Conservation (phyloP, 2,113 vertebrate species). For the Leuciscus idus region DNA sequence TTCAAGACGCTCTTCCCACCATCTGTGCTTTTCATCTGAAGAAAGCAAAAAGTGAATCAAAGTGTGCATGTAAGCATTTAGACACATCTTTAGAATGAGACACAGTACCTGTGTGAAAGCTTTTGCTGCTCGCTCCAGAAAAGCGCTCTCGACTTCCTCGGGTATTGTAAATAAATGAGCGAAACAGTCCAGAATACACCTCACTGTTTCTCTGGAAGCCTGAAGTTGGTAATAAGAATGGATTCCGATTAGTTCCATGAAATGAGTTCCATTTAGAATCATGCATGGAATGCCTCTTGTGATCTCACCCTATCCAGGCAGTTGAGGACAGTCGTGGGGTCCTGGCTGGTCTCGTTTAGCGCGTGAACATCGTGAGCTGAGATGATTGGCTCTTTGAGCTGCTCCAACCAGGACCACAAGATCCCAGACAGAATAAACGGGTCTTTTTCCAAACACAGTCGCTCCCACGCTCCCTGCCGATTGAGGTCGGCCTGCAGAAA, state of each 20-base stretch:
- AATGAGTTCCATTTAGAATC: too few relatives aligned
- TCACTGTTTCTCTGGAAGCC: constrained; percentile 86
- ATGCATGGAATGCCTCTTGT: neutral
- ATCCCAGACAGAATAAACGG: constrained; percentile 89
- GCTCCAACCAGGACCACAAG: constrained; percentile 98
- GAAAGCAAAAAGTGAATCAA: constrained; percentile 47
- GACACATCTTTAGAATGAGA: neutral
- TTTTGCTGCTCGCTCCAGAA: constrained; percentile 82
- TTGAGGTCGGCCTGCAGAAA: constrained; percentile 87
- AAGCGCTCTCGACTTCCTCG: constrained; percentile 82
- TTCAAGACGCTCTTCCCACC: constrained; percentile 78
- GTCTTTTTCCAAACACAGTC: constrained; percentile 86
- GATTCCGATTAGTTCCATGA: neutral
- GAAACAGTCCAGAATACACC: constrained; percentile 87
- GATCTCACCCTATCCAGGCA: constrained; percentile 81
- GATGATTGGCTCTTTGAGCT: constrained; percentile 90
- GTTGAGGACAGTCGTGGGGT: constrained; percentile 77
- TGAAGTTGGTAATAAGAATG: constrained; percentile 42
- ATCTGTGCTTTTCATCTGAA: constrained; percentile 78
- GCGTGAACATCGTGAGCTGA: constrained; percentile 76
- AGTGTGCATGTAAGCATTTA: neutral
- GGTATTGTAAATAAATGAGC: constrained; percentile 80
- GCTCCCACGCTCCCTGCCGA: constrained; percentile 90
- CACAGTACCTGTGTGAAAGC: constrained; percentile 89
- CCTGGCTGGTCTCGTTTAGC: constrained; percentile 70